Evolutionary conservation across 2,888 invertebrate genomes (phyloP).

Genomic region (Mythimna loreyi): DNA sequence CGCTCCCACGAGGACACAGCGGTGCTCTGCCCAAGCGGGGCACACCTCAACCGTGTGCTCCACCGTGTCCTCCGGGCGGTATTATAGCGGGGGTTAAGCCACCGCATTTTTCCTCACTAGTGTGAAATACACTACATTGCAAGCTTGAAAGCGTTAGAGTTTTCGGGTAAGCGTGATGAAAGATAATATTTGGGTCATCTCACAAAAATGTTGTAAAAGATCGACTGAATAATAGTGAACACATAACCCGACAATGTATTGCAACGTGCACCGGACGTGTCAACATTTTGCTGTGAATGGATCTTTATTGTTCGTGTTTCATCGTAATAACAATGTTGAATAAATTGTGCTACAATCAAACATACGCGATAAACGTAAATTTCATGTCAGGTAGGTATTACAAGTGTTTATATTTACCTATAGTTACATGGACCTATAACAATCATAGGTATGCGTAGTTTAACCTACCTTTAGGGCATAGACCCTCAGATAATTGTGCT

Average conservation of each 20-base stretch:
- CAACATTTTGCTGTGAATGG: constrained; percentile 72
- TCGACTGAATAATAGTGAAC: constrained; percentile 38
- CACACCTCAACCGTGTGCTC: too few species aligned
- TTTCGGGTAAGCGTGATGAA: too few species aligned
- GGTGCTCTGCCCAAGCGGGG: too few species aligned
- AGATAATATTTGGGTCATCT: constrained; percentile 2
- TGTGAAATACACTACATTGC: too few species aligned
- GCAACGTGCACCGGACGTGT: constrained; percentile 66
- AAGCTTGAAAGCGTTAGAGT: too few species aligned
- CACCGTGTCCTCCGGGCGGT: too few species aligned
- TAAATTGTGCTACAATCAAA: constrained; percentile 65
- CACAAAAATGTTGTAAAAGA: constrained; percentile 28
- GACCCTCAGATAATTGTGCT: constrained; percentile 11
- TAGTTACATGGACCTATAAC: constrained; percentile 2
- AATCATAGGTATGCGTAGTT: constrained; percentile 10
- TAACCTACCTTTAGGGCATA: constrained; percentile 13
- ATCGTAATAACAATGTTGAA: constrained; percentile 72
- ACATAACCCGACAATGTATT: constrained; percentile 41
- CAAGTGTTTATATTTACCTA: constrained; percentile 9
- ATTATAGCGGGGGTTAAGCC: too few species aligned
- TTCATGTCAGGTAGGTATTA: constrained; percentile 41
- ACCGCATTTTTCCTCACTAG: too few species aligned
- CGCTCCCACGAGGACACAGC: too few species aligned
- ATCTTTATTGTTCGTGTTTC: constrained; percentile 75
- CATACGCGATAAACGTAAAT: constrained; percentile 57